Conservation (phyloP, 1,140 invertebrate species). For the Drosophila repletoides region DNA sequence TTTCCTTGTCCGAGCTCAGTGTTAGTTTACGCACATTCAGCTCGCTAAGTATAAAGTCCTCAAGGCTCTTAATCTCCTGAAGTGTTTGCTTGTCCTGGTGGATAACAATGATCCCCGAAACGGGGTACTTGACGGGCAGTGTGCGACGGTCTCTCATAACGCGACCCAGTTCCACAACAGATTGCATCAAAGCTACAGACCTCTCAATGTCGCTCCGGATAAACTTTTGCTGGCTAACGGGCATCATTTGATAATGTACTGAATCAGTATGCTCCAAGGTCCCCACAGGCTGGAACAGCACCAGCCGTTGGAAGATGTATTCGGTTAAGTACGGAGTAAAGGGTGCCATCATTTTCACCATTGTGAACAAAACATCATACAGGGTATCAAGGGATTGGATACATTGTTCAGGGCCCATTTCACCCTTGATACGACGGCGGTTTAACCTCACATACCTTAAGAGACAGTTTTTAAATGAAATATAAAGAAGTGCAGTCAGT, state of each 20-base stretch:
- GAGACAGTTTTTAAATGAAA: not conserved
- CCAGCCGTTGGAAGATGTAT: conserved; percentile 96
- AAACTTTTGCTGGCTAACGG: conserved; percentile 87
- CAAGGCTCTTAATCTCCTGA: conserved; percentile 90
- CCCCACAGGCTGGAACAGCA: conserved; percentile 59
- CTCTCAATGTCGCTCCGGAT: conserved; percentile 95
- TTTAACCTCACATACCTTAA: conserved; percentile 96
- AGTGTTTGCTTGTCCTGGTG: conserved; percentile 92
- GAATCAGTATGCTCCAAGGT: conserved; percentile 83
- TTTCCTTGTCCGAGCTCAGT: conserved; percentile 94
- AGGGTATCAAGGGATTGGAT: conserved; percentile 93
- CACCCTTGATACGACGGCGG: conserved; percentile 95
- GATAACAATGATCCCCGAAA: conserved; percentile 97
- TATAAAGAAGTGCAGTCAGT: no score
- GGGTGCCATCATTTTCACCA: conserved; percentile 96
- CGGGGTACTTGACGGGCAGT: conserved; percentile 97
- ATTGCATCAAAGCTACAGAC: conserved; percentile 95
- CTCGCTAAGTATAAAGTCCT: conserved; percentile 96
- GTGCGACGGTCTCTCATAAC: conserved; percentile 96
- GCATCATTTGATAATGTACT: conserved; percentile 95
- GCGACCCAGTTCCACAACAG: conserved; percentile 96
- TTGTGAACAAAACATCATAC: conserved; percentile 93
- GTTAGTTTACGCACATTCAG: conserved; percentile 96
- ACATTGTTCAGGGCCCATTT: conserved; percentile 90
- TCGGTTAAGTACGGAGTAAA: conserved; percentile 99